Percentiles rank a stretch among this genome's conserved stretches.
phyloP scores from a whole-genome alignment of 2,888 invertebrate genomes.

The Acleris cristana region DNA sequence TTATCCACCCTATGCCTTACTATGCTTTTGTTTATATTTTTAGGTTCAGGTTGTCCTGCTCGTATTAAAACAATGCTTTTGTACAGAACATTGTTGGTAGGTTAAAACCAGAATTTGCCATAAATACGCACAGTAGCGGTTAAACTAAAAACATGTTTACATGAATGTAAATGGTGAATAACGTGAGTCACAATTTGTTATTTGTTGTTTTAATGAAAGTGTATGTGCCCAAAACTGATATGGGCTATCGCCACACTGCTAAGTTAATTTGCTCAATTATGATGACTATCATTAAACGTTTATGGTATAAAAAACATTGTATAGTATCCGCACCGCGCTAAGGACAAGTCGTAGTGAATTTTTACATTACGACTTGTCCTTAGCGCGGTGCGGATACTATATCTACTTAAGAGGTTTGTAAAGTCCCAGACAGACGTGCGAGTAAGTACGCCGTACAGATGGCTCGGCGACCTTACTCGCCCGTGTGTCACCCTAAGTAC shows the following conservation, averaged over 20 bases:
- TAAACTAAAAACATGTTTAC: constrained; percentile 30
- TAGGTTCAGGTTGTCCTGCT: not conserved
- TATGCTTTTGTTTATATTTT: not conserved
- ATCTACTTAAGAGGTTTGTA: too few species aligned
- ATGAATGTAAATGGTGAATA: constrained; percentile 9
- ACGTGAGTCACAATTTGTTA: constrained; percentile 16
- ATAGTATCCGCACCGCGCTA: too few species aligned
- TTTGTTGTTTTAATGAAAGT: not conserved
- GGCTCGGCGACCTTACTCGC: too few species aligned
- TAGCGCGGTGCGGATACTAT: too few species aligned
- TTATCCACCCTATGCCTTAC: not conserved
- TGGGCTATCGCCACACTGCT: not conserved
- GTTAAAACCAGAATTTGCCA: not conserved
- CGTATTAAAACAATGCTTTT: not conserved
- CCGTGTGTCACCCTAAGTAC: too few species aligned
- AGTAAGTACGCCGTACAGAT: too few species aligned
- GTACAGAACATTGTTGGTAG: not conserved
- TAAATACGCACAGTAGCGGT: constrained; percentile 5
- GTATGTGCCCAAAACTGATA: not conserved
- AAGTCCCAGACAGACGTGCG: too few species aligned
- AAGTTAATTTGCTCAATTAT: not conserved
- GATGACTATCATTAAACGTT: too few species aligned
- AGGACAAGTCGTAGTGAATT: too few species aligned
- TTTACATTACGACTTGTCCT: too few species aligned
- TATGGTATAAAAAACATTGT: too few species aligned